A percentile compares a stretch with the other conserved stretches of the same genome.
These are phyloP conservation scores for Polyploca ridens DNA, from an alignment of 2,888 invertebrate genomes.

Conservation along the genomic window DNA sequence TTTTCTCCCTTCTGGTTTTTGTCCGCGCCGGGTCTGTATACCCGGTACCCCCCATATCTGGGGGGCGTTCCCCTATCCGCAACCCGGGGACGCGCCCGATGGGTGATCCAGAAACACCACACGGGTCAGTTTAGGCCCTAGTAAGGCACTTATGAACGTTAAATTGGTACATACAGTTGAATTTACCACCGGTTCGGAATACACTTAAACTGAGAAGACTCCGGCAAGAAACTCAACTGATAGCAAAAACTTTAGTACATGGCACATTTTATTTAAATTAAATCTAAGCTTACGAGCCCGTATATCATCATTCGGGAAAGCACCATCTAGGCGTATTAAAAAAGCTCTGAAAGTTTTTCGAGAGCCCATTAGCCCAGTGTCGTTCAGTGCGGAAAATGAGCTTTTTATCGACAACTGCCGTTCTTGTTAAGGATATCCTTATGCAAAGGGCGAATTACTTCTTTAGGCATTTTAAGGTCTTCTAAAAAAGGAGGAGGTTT, in stretches of 20 bases:
- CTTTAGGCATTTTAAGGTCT: not conserved
- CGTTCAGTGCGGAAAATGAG: slow-evolving; percentile 5
- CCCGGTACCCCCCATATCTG: no score
- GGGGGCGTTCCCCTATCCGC: no score
- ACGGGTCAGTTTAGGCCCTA: no score
- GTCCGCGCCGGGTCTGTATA: no score
- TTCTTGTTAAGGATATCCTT: not conserved
- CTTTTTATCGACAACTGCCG: slow-evolving; percentile 3
- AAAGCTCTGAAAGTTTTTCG: slow-evolving; percentile 6
- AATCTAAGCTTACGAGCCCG: slow-evolving; percentile 1
- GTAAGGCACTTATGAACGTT: no score
- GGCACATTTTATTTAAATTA: slow-evolving; percentile 1
- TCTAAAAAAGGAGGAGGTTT: no score
- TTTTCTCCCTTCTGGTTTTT: no score
- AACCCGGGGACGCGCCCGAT: no score
- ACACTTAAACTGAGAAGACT: no score
- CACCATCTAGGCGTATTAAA: not conserved
- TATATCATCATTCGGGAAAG: slow-evolving; percentile 1
- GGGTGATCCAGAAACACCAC: no score
- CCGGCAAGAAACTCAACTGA: not conserved
- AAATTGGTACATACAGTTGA: no score
- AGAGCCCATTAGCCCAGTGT: slow-evolving; percentile 6
- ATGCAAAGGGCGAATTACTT: not conserved
- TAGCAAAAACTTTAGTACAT: not conserved
- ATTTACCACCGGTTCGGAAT: no score